phyloP scores from a whole-genome alignment of 2,113 vertebrate species.

The Ardeotis arabs region DNA sequence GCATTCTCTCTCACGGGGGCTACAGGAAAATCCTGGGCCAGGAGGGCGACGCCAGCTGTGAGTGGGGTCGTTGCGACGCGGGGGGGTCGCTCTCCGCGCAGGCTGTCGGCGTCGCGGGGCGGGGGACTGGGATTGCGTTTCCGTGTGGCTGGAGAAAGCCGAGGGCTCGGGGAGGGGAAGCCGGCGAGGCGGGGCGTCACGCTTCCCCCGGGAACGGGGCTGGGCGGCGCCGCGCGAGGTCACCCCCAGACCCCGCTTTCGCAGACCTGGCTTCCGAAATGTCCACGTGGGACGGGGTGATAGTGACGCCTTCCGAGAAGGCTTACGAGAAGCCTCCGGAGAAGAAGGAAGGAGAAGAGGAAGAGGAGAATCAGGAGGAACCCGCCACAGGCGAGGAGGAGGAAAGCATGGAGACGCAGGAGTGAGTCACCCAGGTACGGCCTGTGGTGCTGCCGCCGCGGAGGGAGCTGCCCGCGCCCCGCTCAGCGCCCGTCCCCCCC shows the following conservation, averaged over 20 bases:
- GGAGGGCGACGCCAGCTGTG: conserved; percentile 95
- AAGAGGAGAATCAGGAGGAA: conserved; percentile 88
- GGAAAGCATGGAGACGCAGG: conserved; percentile 94
- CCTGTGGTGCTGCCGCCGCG: neutral
- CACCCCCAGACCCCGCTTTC: rapidly evolving
- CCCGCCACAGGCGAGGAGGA: conserved; percentile 86
- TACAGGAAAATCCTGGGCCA: conserved; percentile 95
- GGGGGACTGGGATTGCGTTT: neutral
- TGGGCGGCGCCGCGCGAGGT: rapidly evolving
- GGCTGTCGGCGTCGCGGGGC: rapidly evolving
- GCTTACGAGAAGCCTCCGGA: conserved; percentile 96
- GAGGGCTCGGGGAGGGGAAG: neutral
- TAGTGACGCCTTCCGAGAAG: conserved; percentile 96
- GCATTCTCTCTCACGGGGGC: conserved; percentile 93
- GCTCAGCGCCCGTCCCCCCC: too few relatives aligned
- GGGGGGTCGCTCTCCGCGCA: rapidly evolving
- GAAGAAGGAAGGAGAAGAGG: conserved; percentile 96
- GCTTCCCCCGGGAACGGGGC: neutral
- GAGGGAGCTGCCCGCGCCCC: too few relatives aligned
- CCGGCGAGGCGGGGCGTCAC: neutral
- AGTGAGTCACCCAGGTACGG: conserved; percentile 69
- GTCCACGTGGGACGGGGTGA: conserved; percentile 97
- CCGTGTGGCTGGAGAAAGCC: too few relatives aligned
- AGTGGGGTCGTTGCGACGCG: conserved; percentile 9
- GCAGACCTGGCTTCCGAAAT: conserved; percentile 91